Evolutionary conservation across 2,113 vertebrate genomes (phyloP).

Genomic region (Ariopsis seemanni): DNA sequence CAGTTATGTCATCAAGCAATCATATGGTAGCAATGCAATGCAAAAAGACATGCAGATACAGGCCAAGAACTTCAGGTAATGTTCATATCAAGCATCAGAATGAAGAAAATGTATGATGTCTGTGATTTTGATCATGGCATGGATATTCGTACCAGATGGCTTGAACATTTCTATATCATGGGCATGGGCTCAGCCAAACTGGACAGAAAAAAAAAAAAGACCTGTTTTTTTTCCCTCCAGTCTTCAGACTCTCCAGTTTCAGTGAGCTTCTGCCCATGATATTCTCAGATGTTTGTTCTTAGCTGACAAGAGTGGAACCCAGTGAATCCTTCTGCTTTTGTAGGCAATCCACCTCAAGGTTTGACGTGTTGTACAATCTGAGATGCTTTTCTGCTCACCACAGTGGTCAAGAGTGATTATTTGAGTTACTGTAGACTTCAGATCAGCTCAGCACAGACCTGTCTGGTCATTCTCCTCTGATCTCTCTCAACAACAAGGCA

Average conservation of each 20-base stretch:
- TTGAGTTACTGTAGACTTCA: not conserved
- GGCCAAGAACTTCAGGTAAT: not conserved
- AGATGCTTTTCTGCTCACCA: not conserved
- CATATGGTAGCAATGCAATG: not conserved
- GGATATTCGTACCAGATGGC: not conserved
- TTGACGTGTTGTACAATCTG: not conserved
- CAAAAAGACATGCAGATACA: not conserved
- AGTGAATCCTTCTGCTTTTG: not conserved
- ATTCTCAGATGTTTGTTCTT: not conserved
- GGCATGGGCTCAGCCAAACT: not conserved
- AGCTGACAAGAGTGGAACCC: not conserved
- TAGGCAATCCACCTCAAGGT: not conserved
- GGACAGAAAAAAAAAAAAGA: not conserved
- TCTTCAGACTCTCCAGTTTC: not conserved
- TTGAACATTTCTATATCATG: not conserved
- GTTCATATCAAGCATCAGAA: not conserved
- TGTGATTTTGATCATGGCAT: not conserved
- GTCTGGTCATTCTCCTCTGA: not conserved
- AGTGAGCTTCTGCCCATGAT: not conserved
- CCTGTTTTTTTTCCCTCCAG: not conserved
- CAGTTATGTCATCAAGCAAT: not conserved
- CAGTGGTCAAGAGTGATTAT: not conserved
- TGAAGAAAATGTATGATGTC: not conserved
- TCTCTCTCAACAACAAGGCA: not conserved
- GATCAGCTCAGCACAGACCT: not conserved